phyloP scores from a whole-genome alignment of 2,113 vertebrate species.

The Oncorhynchus kisutch region DNA sequence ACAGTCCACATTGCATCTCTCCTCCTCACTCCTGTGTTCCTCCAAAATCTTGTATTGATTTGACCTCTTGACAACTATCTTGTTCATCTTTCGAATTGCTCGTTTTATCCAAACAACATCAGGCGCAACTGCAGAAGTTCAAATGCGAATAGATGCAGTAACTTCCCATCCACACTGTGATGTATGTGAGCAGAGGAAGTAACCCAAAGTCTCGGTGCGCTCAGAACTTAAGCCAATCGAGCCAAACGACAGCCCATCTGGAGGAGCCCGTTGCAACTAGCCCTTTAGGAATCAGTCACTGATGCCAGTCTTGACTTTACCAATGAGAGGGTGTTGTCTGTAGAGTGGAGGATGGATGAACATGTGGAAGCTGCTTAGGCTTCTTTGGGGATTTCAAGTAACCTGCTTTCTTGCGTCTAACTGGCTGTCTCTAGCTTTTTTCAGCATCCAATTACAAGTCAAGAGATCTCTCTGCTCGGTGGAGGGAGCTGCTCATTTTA shows the following conservation, averaged over 20 bases:
- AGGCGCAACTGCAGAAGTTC: conserved; percentile 56
- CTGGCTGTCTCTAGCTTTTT: conserved; percentile 41
- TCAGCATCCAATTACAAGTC: conserved; percentile 50
- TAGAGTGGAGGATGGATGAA: too few relatives aligned
- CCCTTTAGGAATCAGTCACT: not conserved
- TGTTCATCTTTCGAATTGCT: conserved; percentile 72
- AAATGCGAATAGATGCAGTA: conserved; percentile 20
- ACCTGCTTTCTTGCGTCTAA: conserved; percentile 52
- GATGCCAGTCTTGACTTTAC: conserved; percentile 21
- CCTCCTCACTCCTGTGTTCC: conserved; percentile 65
- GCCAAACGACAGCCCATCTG: too few relatives aligned
- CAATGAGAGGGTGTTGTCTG: conserved; percentile 44
- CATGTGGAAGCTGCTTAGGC: too few relatives aligned
- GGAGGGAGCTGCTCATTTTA: too few relatives aligned
- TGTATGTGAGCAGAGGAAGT: not conserved
- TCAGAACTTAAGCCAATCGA: too few relatives aligned
- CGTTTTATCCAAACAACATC: conserved; percentile 24
- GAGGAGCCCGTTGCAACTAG: too few relatives aligned
- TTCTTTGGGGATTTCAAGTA: conserved; percentile 62
- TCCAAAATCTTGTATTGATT: conserved; percentile 78
- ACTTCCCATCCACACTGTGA: conserved; percentile 42
- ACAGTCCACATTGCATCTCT: conserved; percentile 71
- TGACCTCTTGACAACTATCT: conserved; percentile 81
- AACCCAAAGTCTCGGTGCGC: too few relatives aligned
- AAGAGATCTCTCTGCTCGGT: conserved; percentile 2